Percentiles rank a stretch among this genome's conserved stretches.
These are phyloP conservation scores for Acanthacorydalis orientalis DNA, from an alignment of 2,888 invertebrate species.

Conservation along the genomic window DNA sequence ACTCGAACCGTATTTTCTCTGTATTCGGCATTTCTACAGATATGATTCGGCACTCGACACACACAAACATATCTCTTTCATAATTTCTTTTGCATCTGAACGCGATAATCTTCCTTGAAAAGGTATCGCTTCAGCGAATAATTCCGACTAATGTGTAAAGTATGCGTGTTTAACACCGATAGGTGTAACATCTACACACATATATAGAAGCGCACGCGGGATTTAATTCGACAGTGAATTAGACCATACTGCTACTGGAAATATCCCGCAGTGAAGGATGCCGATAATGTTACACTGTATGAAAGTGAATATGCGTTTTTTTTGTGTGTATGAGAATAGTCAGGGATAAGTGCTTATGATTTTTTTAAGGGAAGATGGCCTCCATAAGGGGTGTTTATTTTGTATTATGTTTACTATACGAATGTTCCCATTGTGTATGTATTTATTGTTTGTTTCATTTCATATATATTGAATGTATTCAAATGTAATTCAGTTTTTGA, in stretches of 20 bases:
- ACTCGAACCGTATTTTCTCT: neutral
- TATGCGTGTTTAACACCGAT: neutral
- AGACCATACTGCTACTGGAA: neutral
- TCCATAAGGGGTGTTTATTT: too few relatives aligned
- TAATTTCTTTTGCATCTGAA: neutral
- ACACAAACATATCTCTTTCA: neutral
- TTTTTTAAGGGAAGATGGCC: too few relatives aligned
- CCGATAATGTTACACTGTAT: neutral
- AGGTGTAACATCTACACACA: constrained; percentile 1
- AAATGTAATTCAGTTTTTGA: too few relatives aligned
- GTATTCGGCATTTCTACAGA: neutral
- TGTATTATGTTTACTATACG: too few relatives aligned
- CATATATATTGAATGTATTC: too few relatives aligned
- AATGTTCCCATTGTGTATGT: too few relatives aligned
- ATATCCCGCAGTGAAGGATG: neutral
- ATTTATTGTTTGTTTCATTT: too few relatives aligned
- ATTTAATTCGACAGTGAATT: constrained; percentile 2
- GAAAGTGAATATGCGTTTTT: too few relatives aligned
- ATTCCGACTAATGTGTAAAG: constrained; percentile 19
- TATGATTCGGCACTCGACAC: neutral
- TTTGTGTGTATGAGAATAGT: too few relatives aligned
- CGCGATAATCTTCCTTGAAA: constrained; percentile 15
- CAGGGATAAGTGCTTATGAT: too few relatives aligned
- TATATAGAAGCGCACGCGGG: neutral
- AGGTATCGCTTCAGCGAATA: constrained; percentile 20